Percentiles rank a stretch among this genome's conserved stretches.
These are phyloP conservation scores for Enteromius viviparus DNA, from an alignment of 2,797 vertebrate species.

Conservation along the genomic window DNA sequence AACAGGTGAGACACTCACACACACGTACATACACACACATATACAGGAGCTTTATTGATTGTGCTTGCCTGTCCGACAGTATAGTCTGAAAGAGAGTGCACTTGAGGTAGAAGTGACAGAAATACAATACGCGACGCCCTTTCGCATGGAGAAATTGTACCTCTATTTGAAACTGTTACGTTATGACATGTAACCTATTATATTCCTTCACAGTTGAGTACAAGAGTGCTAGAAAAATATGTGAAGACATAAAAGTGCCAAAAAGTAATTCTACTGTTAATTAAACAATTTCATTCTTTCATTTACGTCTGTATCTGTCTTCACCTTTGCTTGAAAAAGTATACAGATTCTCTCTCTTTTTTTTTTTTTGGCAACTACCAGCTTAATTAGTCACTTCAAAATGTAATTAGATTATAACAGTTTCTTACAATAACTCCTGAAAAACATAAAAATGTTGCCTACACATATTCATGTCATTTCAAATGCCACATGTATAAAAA, in stretches of 20 bases:
- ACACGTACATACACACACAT: slow-evolving; percentile 32
- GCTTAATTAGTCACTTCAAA: slow-evolving; percentile 45
- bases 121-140: slow-evolving; percentile 26
- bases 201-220: not conserved
- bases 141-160: not conserved
- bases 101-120: slow-evolving; percentile 49
- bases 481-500: not conserved
- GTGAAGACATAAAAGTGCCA: not conserved
- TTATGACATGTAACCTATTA: not conserved
- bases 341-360: not conserved
- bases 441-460: slow-evolving; percentile 3
- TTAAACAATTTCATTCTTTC: slow-evolving; percentile 29
- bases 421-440: not conserved
- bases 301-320: slow-evolving; percentile 25
- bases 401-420: slow-evolving; percentile 33
- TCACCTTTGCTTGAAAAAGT: slow-evolving; percentile 16
- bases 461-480: not conserved
- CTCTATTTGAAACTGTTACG: not conserved
- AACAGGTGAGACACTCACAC: slow-evolving; percentile 73
- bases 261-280: slow-evolving; percentile 11
- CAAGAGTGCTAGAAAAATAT: not conserved
- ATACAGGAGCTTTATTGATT: slow-evolving; percentile 72
- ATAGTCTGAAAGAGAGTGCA: slow-evolving; percentile 44
- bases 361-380: slow-evolving; percentile 27
- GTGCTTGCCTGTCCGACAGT: slow-evolving; percentile 52